Conservation (phyloP, 2,888 invertebrate genomes). For the Oxyteleia sp. region DNA sequence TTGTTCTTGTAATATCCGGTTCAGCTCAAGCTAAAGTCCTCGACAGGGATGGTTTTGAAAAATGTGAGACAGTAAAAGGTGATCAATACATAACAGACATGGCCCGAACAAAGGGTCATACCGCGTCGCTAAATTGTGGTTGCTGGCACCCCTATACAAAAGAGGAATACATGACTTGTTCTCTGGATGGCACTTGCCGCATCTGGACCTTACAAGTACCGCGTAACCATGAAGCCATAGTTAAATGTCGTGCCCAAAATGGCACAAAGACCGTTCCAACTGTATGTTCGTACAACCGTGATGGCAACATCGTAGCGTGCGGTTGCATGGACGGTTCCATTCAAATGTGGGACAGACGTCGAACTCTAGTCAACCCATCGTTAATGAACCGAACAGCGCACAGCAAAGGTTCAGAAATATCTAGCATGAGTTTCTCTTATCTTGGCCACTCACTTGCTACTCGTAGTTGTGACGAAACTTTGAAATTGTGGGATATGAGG, state of each 20-base stretch:
- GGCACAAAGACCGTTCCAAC: constrained; percentile 96
- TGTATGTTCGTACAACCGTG: constrained; percentile 94
- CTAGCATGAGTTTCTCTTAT: constrained; percentile 96
- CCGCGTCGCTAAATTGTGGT: constrained; percentile 94
- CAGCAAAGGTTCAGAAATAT: constrained; percentile 93
- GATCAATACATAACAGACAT: constrained; percentile 98
- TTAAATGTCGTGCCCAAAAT: constrained; percentile 95
- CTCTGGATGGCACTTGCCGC: constrained; percentile 95
- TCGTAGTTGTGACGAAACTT: constrained; percentile 96
- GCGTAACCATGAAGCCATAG: constrained; percentile 93
- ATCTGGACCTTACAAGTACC: constrained; percentile 94
- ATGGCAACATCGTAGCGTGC: constrained; percentile 95
- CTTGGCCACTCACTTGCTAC: constrained; percentile 93
- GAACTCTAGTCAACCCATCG: constrained; percentile 95
- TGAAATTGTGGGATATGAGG: constrained; percentile 98
- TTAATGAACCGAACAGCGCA: constrained; percentile 94
- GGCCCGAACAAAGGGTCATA: constrained; percentile 97
- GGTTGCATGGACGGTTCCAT: constrained; percentile 98
- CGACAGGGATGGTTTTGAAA: constrained; percentile 97
- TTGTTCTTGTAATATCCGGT: constrained; percentile 96
- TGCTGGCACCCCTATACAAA: constrained; percentile 97
- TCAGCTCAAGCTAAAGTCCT: constrained; percentile 97
- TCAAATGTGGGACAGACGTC: constrained; percentile 98
- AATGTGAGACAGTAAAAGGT: constrained; percentile 97
- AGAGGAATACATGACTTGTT: constrained; percentile 98